Percentiles rank a stretch among this genome's conserved stretches.
These are phyloP conservation scores for Notothenia coriiceps DNA, from an alignment of 2,113 vertebrate genomes.

Conservation along the genomic window DNA sequence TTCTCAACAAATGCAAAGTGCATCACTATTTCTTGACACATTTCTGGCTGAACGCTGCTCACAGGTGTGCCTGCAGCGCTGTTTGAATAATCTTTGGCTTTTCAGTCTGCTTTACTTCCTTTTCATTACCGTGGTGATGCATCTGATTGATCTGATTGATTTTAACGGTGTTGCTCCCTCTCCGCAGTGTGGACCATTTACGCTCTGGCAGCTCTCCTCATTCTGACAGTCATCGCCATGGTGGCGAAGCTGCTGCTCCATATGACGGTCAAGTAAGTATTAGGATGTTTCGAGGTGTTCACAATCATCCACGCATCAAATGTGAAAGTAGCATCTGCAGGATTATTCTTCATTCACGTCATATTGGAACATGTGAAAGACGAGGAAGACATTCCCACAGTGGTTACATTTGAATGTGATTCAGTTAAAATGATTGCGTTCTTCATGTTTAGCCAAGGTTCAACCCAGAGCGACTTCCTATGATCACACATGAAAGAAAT, in stretches of 20 bases:
- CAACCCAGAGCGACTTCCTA: not conserved
- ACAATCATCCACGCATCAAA: not conserved
- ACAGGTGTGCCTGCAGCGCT: slow-evolving; percentile 54
- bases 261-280: slow-evolving; percentile 92
- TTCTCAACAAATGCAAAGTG: too few species aligned
- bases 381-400: not conserved
- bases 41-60: slow-evolving; percentile 37
- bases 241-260: slow-evolving; percentile 94
- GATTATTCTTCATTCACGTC: not conserved
- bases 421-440: not conserved
- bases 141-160: slow-evolving; percentile 33
- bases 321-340: not conserved
- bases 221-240: slow-evolving; percentile 91
- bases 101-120: slow-evolving; percentile 44
- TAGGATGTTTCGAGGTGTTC: not conserved
- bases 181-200: slow-evolving; percentile 95
- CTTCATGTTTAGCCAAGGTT: not conserved
- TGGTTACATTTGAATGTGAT: not conserved
- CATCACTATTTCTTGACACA: slow-evolving; percentile 40
- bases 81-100: slow-evolving; percentile 31
- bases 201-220: slow-evolving; percentile 91
- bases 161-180: slow-evolving; percentile 17
- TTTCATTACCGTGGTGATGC: not conserved
- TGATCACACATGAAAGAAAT: not conserved
- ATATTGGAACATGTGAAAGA: slow-evolving; percentile 1